Conservation (phyloP, 2,888 invertebrate species). For the Falcaria lacertinaria region DNA sequence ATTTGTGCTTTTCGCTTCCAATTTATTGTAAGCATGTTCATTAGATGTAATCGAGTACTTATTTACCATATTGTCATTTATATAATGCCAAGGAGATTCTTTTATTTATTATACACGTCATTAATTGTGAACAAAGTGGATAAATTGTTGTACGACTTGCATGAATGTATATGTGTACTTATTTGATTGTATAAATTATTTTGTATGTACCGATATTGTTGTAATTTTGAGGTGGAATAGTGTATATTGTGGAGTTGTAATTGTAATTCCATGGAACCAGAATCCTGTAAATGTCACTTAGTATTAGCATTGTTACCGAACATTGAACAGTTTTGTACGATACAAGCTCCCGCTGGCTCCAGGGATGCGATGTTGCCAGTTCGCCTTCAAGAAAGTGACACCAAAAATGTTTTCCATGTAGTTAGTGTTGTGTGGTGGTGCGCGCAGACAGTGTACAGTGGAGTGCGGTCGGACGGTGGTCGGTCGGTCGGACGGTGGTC, state of each 20-base stretch:
- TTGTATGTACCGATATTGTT: conserved; percentile 14
- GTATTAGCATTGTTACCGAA: not conserved
- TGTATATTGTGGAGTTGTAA: conserved; percentile 22
- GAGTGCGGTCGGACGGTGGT: not conserved
- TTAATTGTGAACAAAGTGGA: conserved; percentile 55
- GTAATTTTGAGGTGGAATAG: conserved; percentile 33
- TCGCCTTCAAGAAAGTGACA: conserved; percentile 29
- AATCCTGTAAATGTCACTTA: not conserved
- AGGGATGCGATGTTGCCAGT: conserved; percentile 30
- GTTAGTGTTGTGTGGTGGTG: conserved; percentile 9
- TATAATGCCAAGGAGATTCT: not conserved
- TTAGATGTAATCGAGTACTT: not conserved
- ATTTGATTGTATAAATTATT: conserved; percentile 55
- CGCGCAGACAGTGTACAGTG: conserved; percentile 1
- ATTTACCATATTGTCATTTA: conserved; percentile 6
- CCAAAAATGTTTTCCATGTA: conserved; percentile 40
- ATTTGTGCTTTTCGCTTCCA: conserved; percentile 6
- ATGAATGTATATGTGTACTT: conserved; percentile 51
- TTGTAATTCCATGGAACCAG: not conserved
- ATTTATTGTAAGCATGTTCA: not conserved
- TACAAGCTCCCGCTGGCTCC: not conserved
- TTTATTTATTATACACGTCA: conserved; percentile 49
- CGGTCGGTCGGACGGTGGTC: not conserved
- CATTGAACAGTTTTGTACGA: not conserved
- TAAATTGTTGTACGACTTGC: conserved; percentile 44